A percentile compares a stretch with the other conserved stretches of the same genome.
These are phyloP conservation scores for Halictus quadricinctus DNA, from an alignment of 2,888 invertebrate genomes.

Conservation along the genomic window DNA sequence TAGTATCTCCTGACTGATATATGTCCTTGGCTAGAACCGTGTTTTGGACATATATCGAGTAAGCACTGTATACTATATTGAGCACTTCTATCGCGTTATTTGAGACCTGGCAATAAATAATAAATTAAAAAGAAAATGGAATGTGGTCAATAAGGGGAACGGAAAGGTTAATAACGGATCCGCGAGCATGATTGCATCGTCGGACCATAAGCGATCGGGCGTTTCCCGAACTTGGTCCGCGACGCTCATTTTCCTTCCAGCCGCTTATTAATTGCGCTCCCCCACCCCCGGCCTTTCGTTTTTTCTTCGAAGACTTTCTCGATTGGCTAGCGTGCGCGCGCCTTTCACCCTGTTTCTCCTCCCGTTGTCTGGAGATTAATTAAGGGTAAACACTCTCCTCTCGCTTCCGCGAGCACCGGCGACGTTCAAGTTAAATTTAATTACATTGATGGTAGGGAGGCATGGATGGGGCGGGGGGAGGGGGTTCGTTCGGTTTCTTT, in stretches of 20 bases:
- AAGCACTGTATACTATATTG: no score
- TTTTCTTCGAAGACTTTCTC: conserved; percentile 28
- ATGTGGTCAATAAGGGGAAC: no score
- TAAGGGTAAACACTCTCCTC: conserved; percentile 49
- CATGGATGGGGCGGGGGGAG: not conserved
- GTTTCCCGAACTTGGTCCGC: conserved; percentile 7
- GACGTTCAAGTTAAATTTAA: conserved; percentile 48
- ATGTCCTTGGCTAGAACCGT: no score
- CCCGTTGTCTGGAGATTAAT: conserved; percentile 38
- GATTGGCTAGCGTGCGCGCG: conserved; percentile 3
- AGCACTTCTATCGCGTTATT: no score
- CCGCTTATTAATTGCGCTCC: conserved; percentile 39
- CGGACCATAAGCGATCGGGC: not conserved
- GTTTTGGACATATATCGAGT: no score
- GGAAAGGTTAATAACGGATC: not conserved
- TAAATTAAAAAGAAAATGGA: no score
- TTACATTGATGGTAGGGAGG: conserved; percentile 25
- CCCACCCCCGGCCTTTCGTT: conserved; percentile 6
- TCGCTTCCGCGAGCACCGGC: conserved; percentile 16
- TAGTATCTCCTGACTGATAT: no score
- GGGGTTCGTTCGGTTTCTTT: conserved; percentile 11
- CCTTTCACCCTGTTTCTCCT: conserved; percentile 26
- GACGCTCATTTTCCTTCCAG: conserved; percentile 6
- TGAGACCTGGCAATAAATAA: no score
- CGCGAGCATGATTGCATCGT: conserved; percentile 6